Percentiles rank a stretch among this genome's conserved stretches.
Conservation (phyloP, 2,888 invertebrate genomes). For the Monochamus alternatus region DNA sequence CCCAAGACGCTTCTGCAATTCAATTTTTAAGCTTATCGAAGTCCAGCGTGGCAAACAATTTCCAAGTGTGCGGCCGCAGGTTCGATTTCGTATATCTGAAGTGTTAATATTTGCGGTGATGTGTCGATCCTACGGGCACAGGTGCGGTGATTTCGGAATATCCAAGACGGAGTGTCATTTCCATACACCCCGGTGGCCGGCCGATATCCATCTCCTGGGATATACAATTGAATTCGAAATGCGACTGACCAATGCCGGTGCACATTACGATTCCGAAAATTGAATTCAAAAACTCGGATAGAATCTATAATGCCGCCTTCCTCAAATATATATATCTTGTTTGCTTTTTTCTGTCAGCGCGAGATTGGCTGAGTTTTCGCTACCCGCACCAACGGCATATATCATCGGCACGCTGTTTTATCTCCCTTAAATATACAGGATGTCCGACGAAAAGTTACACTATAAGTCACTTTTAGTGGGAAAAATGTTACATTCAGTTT, state of each 20-base stretch:
- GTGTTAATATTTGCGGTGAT: constrained; percentile 67
- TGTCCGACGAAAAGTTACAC: neutral
- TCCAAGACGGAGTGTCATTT: constrained; percentile 68
- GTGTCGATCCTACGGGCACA: constrained; percentile 60
- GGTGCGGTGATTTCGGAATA: constrained; percentile 71
- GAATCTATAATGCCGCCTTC: constrained; percentile 69
- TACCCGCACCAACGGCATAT: constrained; percentile 30
- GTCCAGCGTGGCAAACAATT: constrained; percentile 40
- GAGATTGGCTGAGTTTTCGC: constrained; percentile 43
- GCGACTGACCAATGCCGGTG: constrained; percentile 71
- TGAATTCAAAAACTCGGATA: constrained; percentile 72
- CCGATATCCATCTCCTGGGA: constrained; percentile 69
- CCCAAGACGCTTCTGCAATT: constrained; percentile 24
- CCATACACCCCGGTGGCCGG: constrained; percentile 68
- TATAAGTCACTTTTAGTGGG: too few species aligned
- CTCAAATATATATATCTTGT: constrained; percentile 59
- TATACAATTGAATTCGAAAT: constrained; percentile 71
- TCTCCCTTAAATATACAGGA: constrained; percentile 15
- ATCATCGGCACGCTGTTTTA: constrained; percentile 26
- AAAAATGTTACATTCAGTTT: too few species aligned
- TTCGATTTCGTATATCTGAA: constrained; percentile 57
- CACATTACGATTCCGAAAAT: constrained; percentile 71
- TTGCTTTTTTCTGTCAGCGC: constrained; percentile 42
- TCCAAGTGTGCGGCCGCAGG: constrained; percentile 33
- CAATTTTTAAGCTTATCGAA: constrained; percentile 18